Conservation (phyloP, 2,797 vertebrate species). For the Perodicticus potto region DNA sequence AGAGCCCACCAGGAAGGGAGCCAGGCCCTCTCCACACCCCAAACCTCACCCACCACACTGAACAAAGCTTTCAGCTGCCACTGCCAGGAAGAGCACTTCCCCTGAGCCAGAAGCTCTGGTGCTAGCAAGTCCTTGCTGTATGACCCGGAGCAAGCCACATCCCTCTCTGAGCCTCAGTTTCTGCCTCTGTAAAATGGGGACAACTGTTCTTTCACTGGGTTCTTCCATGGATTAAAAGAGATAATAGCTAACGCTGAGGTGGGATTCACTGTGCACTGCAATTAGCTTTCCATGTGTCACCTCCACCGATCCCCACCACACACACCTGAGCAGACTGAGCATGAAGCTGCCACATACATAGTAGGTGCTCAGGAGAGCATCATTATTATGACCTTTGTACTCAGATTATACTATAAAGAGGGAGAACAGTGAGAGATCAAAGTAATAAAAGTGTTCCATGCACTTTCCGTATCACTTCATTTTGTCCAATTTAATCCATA, state of each 20-base stretch:
- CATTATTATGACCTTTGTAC: not conserved
- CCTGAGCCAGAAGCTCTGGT: not conserved
- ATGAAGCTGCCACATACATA: not conserved
- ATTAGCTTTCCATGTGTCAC: not conserved
- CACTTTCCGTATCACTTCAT: not conserved
- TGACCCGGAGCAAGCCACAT: conserved; percentile 27
- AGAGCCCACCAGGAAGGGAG: not conserved
- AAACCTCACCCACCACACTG: not conserved
- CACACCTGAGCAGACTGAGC: not conserved
- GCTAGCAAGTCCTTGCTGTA: not conserved
- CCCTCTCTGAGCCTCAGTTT: conserved; percentile 52
- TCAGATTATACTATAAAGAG: not conserved
- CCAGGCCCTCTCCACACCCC: not conserved
- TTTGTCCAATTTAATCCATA: conserved; percentile 22
- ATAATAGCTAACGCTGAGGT: not conserved
- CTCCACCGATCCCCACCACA: not conserved
- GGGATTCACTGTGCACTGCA: not conserved
- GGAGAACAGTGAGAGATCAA: not conserved
- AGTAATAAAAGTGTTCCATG: not conserved
- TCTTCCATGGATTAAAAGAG: not conserved
- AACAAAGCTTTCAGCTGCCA: not conserved
- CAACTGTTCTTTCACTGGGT: not conserved
- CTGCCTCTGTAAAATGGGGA: conserved; percentile 42
- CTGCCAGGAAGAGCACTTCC: not conserved
- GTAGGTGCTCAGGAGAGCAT: not conserved